Conservation (phyloP, 1,140 invertebrate species). For the Eurosta solidaginis region DNA sequence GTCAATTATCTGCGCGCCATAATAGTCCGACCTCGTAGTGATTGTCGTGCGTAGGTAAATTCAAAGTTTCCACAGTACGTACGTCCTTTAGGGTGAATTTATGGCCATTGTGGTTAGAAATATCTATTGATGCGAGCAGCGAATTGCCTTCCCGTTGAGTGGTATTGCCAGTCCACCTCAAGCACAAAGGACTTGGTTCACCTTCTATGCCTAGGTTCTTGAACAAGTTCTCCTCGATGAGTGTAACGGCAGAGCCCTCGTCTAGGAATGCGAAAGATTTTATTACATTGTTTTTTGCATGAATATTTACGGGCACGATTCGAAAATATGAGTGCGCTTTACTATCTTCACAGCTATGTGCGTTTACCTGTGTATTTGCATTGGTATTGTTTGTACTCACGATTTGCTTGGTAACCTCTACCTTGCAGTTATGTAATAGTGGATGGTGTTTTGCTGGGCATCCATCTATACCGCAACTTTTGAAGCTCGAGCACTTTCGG, state of each 20-base stretch:
- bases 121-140: not conserved
- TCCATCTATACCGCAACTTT: not conserved
- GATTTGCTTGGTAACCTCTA: not conserved
- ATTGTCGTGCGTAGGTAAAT: not conserved
- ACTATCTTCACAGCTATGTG: not conserved
- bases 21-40: not conserved
- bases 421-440: not conserved
- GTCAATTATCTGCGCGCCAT: not conserved
- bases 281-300: constrained; percentile 1
- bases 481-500: not conserved
- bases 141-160: not conserved
- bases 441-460: not conserved
- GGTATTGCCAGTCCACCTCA: constrained; percentile 3
- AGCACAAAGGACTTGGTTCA: not conserved
- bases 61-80: not conserved
- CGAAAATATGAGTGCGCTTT: not conserved
- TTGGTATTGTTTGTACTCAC: not conserved
- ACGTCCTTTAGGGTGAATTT: not conserved
- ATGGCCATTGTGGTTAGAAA: not conserved
- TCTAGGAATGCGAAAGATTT: constrained; percentile 25
- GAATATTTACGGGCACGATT: constrained; percentile 4
- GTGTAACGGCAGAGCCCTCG: not conserved
- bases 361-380: not conserved
- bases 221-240: not conserved
- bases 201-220: not conserved